Percentiles rank a stretch among this genome's conserved stretches.
Evolutionary conservation across 2,888 invertebrate species (phyloP).

Genomic region (Hemithea aestivaria): DNA sequence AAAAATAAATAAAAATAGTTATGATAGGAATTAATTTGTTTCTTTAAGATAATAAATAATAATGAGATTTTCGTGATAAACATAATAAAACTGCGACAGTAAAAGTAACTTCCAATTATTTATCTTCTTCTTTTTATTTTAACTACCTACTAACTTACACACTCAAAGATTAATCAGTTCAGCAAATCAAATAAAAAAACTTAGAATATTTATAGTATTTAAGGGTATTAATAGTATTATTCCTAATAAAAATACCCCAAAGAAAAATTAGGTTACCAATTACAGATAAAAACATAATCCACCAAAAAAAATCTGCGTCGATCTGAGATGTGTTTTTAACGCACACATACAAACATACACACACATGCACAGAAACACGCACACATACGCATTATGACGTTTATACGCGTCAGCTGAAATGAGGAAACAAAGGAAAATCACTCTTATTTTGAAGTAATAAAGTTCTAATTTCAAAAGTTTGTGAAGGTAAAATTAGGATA

Average conservation of each 20-base stretch:
- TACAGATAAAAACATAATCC: slow-evolving; percentile 34
- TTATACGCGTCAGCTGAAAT: slow-evolving; percentile 74
- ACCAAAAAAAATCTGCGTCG: slow-evolving; percentile 54
- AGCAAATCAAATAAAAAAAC: too few relatives aligned
- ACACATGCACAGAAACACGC: slow-evolving; percentile 42
- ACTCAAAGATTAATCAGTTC: too few relatives aligned
- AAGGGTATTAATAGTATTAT: too few relatives aligned
- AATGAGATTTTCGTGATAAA: too few relatives aligned
- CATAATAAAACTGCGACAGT: too few relatives aligned
- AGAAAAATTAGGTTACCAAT: slow-evolving; percentile 26
- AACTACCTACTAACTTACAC: too few relatives aligned
- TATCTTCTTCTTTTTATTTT: too few relatives aligned
- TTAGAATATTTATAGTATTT: too few relatives aligned
- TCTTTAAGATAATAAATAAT: too few relatives aligned
- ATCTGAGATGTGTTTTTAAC: slow-evolving; percentile 66
- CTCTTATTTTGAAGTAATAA: slow-evolving; percentile 37
- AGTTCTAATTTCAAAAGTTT: slow-evolving; percentile 29
- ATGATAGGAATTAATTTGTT: too few relatives aligned
- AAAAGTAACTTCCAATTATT: too few relatives aligned
- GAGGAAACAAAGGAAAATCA: slow-evolving; percentile 32
- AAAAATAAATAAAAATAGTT: too few relatives aligned
- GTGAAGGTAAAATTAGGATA: slow-evolving; percentile 64
- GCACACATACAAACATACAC: slow-evolving; percentile 43
- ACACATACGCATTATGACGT: slow-evolving; percentile 59
- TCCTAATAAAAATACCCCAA: slow-evolving; percentile 1